These are phyloP conservation scores for Dreissena rostriformis DNA, from an alignment of 1,140 invertebrate genomes.

Conservation along the genomic window DNA sequence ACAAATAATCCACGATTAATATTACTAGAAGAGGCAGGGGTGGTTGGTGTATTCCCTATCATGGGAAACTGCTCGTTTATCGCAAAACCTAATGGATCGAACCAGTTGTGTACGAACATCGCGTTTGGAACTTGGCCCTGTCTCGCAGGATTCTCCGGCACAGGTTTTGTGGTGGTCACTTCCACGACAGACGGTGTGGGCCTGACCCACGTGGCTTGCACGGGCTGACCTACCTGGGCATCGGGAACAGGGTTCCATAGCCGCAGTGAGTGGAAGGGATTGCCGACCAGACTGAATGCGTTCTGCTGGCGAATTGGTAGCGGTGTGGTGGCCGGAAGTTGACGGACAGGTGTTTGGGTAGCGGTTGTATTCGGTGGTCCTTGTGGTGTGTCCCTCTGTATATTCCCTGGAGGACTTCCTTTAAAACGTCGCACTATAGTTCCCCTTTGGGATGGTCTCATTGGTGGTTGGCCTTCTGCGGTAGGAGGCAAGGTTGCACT, in stretches of 20 bases:
- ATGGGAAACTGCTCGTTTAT: not conserved
- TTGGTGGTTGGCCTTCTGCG: constrained; percentile 20
- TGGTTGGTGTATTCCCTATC: constrained; percentile 4
- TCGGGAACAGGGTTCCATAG: constrained; percentile 21
- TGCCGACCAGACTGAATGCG: not conserved
- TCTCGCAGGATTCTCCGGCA: not conserved
- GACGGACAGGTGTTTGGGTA: not conserved
- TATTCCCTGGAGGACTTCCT: not conserved
- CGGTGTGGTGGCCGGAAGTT: not conserved
- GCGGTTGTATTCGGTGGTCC: not conserved
- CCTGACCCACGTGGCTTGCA: not conserved
- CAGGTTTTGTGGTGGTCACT: not conserved
- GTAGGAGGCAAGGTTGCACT: no score
- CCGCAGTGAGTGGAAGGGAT: constrained; percentile 10
- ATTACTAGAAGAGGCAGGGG: constrained; percentile 1
- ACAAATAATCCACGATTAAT: not conserved
- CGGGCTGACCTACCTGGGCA: not conserved
- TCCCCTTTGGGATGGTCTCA: not conserved
- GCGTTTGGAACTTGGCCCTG: no score
- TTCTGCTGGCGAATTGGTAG: not conserved
- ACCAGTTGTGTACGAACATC: not conserved
- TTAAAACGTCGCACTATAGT: not conserved
- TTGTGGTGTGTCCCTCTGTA: not conserved
- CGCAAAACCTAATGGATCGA: not conserved
- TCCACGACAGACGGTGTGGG: not conserved